Conservation (phyloP, 2,113 vertebrate species). For the western clawed frog (Xenopus tropicalis) region DNA sequence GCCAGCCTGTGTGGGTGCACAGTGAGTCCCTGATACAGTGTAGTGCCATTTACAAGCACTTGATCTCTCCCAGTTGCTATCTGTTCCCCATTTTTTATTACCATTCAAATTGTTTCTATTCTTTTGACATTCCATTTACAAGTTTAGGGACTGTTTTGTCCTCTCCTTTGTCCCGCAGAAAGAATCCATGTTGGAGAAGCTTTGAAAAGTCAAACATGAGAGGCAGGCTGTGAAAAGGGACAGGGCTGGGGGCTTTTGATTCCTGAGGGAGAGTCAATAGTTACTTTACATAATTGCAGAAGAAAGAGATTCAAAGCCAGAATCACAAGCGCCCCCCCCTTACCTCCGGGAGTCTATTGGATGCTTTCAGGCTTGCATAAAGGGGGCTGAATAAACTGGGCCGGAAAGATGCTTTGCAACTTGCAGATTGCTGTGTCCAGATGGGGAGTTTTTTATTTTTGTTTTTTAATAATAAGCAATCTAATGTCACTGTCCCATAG, state of each 20-base stretch:
- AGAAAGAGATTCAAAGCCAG: constrained; percentile 69
- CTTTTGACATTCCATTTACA: constrained; percentile 75
- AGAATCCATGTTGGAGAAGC: constrained; percentile 70
- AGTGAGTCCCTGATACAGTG: background rate
- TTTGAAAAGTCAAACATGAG: constrained; percentile 75
- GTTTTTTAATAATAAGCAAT: no score
- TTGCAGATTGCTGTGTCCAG: constrained; percentile 63
- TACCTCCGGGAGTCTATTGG: constrained; percentile 70
- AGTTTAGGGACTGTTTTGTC: constrained; percentile 66
- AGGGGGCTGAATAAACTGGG: constrained; percentile 59
- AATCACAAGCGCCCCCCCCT: constrained; percentile 59
- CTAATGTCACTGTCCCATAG: no score
- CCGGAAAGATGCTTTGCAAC: constrained; percentile 56
- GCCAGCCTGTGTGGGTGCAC: no score
- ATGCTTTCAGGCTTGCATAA: constrained; percentile 54
- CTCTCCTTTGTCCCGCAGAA: constrained; percentile 66
- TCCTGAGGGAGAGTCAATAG: constrained; percentile 69
- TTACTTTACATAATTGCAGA: constrained; percentile 78
- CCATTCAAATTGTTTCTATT: constrained; percentile 72
- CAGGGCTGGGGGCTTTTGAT: constrained; percentile 67
- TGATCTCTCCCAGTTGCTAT: constrained; percentile 31
- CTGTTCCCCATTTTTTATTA: constrained; percentile 72
- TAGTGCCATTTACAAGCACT: constrained; percentile 38
- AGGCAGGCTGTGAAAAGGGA: constrained; percentile 66
- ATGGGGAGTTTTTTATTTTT: constrained; percentile 29